A percentile compares a stretch with the other conserved stretches of the same genome.
These are phyloP conservation scores for Melanargia galathea DNA, from an alignment of 2,888 invertebrate species.

Conservation along the genomic window DNA sequence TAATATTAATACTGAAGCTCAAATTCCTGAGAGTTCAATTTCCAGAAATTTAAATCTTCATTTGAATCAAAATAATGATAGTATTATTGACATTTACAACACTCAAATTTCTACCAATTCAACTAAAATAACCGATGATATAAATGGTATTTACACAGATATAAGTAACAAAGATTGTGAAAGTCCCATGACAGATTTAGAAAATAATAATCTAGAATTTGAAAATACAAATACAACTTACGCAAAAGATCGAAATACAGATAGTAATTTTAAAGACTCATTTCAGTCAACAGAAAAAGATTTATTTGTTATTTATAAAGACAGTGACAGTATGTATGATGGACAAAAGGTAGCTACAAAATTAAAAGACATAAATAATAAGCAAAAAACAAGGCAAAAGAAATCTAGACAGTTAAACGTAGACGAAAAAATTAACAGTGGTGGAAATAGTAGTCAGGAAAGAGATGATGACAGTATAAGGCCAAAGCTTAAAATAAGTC, in stretches of 20 bases:
- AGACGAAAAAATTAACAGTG: slow-evolving; percentile 26
- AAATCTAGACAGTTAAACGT: slow-evolving; percentile 24
- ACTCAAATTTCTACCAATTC: slow-evolving; percentile 48
- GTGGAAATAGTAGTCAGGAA: slow-evolving; percentile 42
- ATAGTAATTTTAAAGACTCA: slow-evolving; percentile 41
- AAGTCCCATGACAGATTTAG: slow-evolving; percentile 38
- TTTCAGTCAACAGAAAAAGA: slow-evolving; percentile 54
- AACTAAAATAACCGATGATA: slow-evolving; percentile 41
- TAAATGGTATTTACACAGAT: slow-evolving; percentile 26
- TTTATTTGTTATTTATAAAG: slow-evolving; percentile 63
- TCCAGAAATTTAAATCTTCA: slow-evolving; percentile 13
- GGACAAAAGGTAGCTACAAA: slow-evolving; percentile 20
- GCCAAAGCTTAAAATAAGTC: slow-evolving; percentile 54
- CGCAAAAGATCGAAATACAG: slow-evolving; percentile 38
- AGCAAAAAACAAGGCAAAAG: slow-evolving; percentile 14
- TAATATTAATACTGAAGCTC: background rate
- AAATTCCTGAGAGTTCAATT: background rate
- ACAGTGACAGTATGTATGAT: slow-evolving; percentile 50
- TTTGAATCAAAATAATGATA: slow-evolving; percentile 43
- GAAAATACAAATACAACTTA: slow-evolving; percentile 33
- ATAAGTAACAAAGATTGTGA: slow-evolving; percentile 23
- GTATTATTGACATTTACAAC: slow-evolving; percentile 56
- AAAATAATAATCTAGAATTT: slow-evolving; percentile 33
- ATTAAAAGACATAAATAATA: slow-evolving; percentile 7
- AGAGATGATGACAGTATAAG: slow-evolving; percentile 50